phyloP scores from a whole-genome alignment of 2,797 vertebrate species.

The Momotus momota region DNA sequence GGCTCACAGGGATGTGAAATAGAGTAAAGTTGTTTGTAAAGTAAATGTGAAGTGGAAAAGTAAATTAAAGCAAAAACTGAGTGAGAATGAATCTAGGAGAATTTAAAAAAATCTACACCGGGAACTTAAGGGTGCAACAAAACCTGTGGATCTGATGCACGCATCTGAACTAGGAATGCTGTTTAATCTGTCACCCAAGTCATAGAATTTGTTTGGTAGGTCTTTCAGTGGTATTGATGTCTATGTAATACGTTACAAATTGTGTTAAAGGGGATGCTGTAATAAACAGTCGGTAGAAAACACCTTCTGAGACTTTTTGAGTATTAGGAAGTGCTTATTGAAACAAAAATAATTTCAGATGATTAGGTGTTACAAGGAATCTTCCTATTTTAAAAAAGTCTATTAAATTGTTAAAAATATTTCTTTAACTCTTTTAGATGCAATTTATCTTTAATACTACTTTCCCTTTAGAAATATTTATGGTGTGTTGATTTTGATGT shows the following conservation, averaged over 20 bases:
- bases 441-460: not conserved
- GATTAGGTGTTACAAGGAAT: not conserved
- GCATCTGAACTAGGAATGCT: not conserved
- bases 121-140: not conserved
- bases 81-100: not conserved
- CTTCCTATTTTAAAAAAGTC: not conserved
- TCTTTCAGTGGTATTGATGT: not conserved
- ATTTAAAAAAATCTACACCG: rapidly evolving
- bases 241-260: not conserved
- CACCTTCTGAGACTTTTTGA: not conserved
- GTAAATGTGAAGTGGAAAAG: slow-evolving; percentile 19
- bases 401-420: not conserved
- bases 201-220: not conserved
- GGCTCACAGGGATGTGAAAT: not conserved
- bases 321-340: not conserved
- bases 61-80: not conserved
- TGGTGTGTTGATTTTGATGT: not conserved
- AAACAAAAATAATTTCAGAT: not conserved
- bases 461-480: not conserved
- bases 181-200: not conserved
- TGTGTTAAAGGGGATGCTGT: not conserved
- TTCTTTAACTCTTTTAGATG: not conserved
- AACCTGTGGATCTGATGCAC: not conserved
- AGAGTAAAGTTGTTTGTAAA: not conserved
- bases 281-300: not conserved